These are phyloP conservation scores for Monochamus saltuarius DNA, from an alignment of 1,140 invertebrate species.

Conservation along the genomic window DNA sequence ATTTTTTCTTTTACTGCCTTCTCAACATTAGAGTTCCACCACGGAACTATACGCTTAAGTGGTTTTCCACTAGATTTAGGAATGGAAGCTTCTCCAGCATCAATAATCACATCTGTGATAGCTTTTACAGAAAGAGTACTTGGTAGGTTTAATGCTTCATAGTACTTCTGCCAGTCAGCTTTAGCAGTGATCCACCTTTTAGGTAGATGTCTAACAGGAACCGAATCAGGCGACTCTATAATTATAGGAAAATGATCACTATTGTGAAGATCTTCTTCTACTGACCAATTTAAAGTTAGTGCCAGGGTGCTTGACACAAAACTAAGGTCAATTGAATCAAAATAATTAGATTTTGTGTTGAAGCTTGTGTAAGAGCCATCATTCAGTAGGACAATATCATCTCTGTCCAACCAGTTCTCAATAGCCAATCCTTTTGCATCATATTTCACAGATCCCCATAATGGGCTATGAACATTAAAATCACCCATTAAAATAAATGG, in stretches of 20 bases:
- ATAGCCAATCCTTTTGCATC: slow-evolving; percentile 3
- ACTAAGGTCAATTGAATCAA: slow-evolving; percentile 5
- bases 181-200: neutral
- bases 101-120: neutral
- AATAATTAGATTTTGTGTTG: neutral
- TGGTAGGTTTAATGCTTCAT: neutral
- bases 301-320: neutral
- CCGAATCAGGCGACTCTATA: neutral
- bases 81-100: neutral
- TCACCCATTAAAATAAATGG: slow-evolving; percentile 16
- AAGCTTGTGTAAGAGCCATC: neutral
- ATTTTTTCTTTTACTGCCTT: slow-evolving; percentile 1
- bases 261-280: neutral
- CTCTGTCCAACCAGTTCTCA: neutral
- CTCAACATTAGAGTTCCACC: slow-evolving; percentile 7
- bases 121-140: neutral
- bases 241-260: slow-evolving; percentile 14
- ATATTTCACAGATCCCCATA: slow-evolving; percentile 2
- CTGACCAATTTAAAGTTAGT: neutral
- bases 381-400: neutral
- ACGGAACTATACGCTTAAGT: neutral
- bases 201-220: neutral
- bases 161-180: neutral
- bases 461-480: slow-evolving; percentile 14
- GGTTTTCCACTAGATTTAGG: neutral